Conservation (phyloP, 2,888 invertebrate species). For the Colletes collaris region DNA sequence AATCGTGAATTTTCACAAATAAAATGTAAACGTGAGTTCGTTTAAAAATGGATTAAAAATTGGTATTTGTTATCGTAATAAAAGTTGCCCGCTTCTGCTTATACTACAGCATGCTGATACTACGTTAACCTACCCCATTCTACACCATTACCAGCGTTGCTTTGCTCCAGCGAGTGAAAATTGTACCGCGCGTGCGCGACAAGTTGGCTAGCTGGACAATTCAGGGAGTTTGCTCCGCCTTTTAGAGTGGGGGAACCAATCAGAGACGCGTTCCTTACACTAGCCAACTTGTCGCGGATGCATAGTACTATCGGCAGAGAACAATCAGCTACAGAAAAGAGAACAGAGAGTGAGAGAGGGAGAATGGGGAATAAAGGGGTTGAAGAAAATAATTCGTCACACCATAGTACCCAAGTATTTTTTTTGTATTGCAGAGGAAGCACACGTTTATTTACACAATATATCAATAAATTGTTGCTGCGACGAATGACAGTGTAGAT, state of each 20-base stretch:
- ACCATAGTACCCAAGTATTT: constrained; percentile 72
- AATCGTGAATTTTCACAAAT: too few species aligned
- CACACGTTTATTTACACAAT: constrained; percentile 82
- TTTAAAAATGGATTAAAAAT: too few species aligned
- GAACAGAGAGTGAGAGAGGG: constrained; percentile 39
- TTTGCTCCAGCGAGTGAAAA: constrained; percentile 40
- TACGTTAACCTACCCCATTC: constrained; percentile 50
- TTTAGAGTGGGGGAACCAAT: too few species aligned
- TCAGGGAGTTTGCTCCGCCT: too few species aligned
- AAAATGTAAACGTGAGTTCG: too few species aligned
- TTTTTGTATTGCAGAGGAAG: constrained; percentile 78
- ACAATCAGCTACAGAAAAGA: constrained; percentile 47
- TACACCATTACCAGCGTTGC: constrained; percentile 42
- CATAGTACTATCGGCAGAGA: constrained; percentile 13
- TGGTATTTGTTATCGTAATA: too few species aligned
- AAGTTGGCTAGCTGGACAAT: too few species aligned
- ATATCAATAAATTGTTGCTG: constrained; percentile 69
- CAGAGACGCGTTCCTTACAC: too few species aligned
- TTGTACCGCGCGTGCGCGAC: not conserved
- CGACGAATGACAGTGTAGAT: constrained; percentile 68
- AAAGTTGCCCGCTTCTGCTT: not conserved
- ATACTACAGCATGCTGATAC: constrained; percentile 41
- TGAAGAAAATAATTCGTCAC: constrained; percentile 72
- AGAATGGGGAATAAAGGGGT: constrained; percentile 34
- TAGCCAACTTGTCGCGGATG: too few species aligned